Conservation (phyloP, 1,140 invertebrate genomes). For the Drosophila sp. region DNA sequence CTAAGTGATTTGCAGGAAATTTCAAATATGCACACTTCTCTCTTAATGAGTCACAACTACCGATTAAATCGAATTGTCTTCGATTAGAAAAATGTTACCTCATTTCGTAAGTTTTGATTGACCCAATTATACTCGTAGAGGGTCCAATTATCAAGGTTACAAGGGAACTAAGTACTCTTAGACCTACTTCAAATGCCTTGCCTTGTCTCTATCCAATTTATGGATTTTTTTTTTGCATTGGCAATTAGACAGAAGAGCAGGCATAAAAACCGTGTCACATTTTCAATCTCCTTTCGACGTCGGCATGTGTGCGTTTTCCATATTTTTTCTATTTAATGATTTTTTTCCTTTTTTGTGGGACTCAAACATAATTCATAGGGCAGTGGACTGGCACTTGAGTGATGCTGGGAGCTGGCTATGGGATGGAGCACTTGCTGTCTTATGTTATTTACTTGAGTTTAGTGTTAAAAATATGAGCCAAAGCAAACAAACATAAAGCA, state of each 20-base stretch:
- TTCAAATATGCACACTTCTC: not conserved
- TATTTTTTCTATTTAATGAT: slow-evolving; percentile 25
- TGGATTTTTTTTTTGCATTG: slow-evolving; percentile 36
- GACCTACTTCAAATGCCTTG: not conserved
- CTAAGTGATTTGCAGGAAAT: not conserved
- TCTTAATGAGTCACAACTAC: not conserved
- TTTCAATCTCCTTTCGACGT: slow-evolving; percentile 29
- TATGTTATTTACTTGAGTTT: slow-evolving; percentile 41
- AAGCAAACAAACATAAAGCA: slow-evolving; percentile 54
- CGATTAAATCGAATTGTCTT: not conserved
- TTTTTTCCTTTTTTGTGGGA: slow-evolving; percentile 3
- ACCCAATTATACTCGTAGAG: slow-evolving; percentile 32
- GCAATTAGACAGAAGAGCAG: slow-evolving; percentile 50
- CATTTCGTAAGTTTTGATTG: slow-evolving; percentile 8
- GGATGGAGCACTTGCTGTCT: slow-evolving; percentile 1
- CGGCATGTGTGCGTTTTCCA: not conserved
- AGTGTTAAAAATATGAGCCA: slow-evolving; percentile 60
- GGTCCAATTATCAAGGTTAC: slow-evolving; percentile 19
- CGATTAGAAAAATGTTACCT: not conserved
- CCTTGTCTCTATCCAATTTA: not conserved
- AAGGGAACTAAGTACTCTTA: slow-evolving; percentile 15
- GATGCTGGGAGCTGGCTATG: slow-evolving; percentile 11
- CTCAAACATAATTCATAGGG: slow-evolving; percentile 48
- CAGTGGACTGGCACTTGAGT: slow-evolving; percentile 30
- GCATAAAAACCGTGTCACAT: slow-evolving; percentile 47